These are phyloP conservation scores for Dendroctonus ponderosae DNA, from an alignment of 1,140 invertebrate species.

Conservation along the genomic window DNA sequence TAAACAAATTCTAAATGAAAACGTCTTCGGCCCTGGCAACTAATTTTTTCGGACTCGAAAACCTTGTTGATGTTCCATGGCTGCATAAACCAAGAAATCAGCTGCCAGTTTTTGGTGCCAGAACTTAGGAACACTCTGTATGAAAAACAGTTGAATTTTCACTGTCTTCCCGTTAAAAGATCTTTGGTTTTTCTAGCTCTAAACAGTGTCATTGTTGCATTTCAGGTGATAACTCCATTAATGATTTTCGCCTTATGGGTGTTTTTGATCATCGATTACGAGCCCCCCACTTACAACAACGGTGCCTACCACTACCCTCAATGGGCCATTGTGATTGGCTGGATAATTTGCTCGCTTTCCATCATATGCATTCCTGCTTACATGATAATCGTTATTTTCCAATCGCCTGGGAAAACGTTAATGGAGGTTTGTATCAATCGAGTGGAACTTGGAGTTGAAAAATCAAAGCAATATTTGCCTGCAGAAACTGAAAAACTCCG, in stretches of 20 bases:
- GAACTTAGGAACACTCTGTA: no score
- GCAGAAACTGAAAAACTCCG: conserved; percentile 46
- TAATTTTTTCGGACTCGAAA: no score
- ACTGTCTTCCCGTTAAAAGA: not conserved
- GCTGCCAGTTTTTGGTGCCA: no score
- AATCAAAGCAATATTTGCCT: conserved; percentile 21
- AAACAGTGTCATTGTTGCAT: not conserved
- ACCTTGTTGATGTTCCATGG: no score
- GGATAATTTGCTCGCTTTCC: conserved; percentile 78
- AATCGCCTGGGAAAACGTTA: conserved; percentile 68
- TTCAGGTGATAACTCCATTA: conserved; percentile 63
- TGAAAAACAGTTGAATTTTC: not conserved
- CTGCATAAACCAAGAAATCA: no score
- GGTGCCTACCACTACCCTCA: conserved; percentile 74
- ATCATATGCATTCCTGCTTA: conserved; percentile 83
- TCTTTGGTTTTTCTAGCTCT: not conserved
- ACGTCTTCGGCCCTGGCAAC: no score
- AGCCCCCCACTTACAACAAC: conserved; percentile 75
- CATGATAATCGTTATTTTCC: conserved; percentile 69
- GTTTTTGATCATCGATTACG: conserved; percentile 83
- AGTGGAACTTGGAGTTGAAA: not conserved
- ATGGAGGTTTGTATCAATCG: conserved; percentile 62
- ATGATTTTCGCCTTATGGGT: conserved; percentile 83
- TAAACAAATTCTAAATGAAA: no score
- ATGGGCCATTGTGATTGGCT: conserved; percentile 85